phyloP scores from a whole-genome alignment of 2,888 invertebrate species.

The Zele albiditarsus region DNA sequence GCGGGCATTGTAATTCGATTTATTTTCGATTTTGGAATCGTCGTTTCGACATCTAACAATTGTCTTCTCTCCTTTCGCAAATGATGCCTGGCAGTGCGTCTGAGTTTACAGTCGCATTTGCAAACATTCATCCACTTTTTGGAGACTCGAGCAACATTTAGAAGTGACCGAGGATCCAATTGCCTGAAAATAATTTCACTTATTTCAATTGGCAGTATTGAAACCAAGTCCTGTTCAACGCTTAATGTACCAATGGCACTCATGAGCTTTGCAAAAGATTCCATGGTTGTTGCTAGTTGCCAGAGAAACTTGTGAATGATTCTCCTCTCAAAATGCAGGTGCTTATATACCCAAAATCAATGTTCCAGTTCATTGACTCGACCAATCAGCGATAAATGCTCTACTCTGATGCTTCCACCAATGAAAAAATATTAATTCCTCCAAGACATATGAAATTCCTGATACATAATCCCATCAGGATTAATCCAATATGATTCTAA shows the following conservation, averaged over 20 bases:
- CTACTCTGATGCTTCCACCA: not conserved
- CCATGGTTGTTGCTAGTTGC: not conserved
- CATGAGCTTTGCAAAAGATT: no score
- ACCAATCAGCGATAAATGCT: not conserved
- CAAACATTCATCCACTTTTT: not conserved
- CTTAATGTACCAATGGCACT: no score
- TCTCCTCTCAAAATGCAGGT: not conserved
- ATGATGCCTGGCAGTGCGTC: not conserved
- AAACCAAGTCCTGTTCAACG: no score
- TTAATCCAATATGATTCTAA: no score
- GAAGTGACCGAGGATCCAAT: slow-evolving; percentile 4
- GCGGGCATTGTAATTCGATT: not conserved
- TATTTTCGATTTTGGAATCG: not conserved
- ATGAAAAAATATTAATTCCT: no score
- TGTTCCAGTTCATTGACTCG: not conserved
- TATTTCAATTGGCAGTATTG: not conserved
- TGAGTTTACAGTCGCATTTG: not conserved
- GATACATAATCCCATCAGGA: no score
- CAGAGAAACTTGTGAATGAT: not conserved
- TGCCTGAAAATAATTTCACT: not conserved
- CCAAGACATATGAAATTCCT: no score
- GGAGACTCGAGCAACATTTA: not conserved
- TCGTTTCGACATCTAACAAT: not conserved
- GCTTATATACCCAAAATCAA: not conserved
- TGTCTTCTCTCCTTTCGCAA: not conserved